These are phyloP conservation scores for Cyanoliseus patagonus DNA, from an alignment of 2,113 vertebrate genomes.

Conservation along the genomic window DNA sequence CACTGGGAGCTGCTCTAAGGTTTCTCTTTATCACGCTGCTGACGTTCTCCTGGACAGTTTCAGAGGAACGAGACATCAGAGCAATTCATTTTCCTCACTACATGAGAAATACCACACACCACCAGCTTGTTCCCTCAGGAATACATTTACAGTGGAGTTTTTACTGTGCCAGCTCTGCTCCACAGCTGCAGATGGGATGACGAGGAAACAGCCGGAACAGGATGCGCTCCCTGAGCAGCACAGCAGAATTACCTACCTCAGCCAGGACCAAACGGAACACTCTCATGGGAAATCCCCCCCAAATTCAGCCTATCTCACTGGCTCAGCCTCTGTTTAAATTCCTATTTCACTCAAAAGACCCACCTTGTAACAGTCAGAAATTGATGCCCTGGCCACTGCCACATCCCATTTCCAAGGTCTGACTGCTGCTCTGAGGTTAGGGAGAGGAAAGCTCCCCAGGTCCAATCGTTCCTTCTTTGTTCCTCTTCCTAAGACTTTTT, in stretches of 20 bases:
- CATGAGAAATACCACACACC: neutral
- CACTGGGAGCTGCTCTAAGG: neutral
- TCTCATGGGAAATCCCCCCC: neutral
- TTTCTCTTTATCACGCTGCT: neutral
- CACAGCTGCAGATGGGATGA: neutral
- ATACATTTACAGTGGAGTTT: neutral
- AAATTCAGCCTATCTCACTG: neutral
- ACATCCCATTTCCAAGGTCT: neutral
- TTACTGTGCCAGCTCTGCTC: neutral
- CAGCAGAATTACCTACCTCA: neutral
- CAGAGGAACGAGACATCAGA: neutral
- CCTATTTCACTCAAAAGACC: neutral
- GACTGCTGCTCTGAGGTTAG: neutral
- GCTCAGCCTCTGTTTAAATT: neutral
- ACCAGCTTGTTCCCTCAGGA: neutral
- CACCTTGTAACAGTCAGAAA: fast-evolving
- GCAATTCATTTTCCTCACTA: neutral
- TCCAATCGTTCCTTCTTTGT: neutral
- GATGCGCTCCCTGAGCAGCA: neutral
- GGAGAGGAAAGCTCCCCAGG: neutral
- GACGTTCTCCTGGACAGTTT: neutral
- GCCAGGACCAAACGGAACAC: fast-evolving
- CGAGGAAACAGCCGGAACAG: neutral
- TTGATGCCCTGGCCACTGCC: neutral
- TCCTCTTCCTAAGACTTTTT: neutral